Percentiles rank a stretch among this genome's conserved stretches.
Conservation (phyloP, 2,113 vertebrate species). For the Odocoileus virginianus region DNA sequence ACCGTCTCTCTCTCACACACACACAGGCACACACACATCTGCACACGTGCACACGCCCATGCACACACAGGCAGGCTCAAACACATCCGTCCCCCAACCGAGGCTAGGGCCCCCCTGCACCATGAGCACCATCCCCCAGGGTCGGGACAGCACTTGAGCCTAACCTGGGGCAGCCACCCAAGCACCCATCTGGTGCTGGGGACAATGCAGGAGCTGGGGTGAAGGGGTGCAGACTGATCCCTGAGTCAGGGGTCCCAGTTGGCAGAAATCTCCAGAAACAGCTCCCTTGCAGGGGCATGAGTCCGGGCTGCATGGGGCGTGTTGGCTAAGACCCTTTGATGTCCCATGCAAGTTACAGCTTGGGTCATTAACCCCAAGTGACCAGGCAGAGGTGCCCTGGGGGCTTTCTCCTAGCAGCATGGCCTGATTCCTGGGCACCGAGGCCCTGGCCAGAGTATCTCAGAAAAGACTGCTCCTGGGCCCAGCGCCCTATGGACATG, state of each 20-base stretch:
- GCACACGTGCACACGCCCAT: rapidly evolving
- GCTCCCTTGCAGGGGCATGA: rapidly evolving
- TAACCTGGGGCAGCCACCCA: too few relatives aligned
- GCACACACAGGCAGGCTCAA: not conserved
- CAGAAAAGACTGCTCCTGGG: too few relatives aligned
- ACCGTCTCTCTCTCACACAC: not conserved
- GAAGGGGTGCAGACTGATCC: rapidly evolving
- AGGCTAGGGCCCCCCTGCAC: not conserved
- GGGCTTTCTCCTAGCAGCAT: not conserved
- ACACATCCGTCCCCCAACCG: not conserved
- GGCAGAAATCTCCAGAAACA: not conserved
- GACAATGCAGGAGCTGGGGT: not conserved
- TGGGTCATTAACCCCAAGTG: too few relatives aligned
- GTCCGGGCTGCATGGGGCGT: rapidly evolving
- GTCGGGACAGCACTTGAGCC: not conserved
- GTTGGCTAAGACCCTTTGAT: not conserved
- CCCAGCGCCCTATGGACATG: rapidly evolving
- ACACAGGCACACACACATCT: not conserved
- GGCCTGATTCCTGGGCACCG: too few relatives aligned
- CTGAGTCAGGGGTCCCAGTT: not conserved
- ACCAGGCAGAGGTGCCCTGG: rapidly evolving
- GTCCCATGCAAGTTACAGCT: not conserved
- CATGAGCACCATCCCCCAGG: not conserved
- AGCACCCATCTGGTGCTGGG: rapidly evolving
- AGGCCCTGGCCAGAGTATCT: not conserved